Conservation (phyloP, 2,888 invertebrate genomes). For the Nomada fabriciana region DNA sequence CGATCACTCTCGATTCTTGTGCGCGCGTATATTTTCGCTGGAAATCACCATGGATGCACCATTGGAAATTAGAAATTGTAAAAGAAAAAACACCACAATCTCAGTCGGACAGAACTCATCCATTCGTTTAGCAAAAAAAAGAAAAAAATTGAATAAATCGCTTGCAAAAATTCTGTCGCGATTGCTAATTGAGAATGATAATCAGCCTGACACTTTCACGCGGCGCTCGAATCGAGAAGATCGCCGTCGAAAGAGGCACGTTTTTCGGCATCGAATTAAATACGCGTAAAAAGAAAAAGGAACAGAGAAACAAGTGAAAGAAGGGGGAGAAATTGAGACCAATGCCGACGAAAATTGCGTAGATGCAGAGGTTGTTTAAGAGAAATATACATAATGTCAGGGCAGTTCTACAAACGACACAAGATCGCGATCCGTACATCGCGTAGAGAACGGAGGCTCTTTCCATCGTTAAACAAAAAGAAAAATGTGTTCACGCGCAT, state of each 20-base stretch:
- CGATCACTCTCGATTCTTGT: conserved; percentile 41
- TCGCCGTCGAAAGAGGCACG: conserved; percentile 17
- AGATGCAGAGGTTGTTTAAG: conserved; percentile 18
- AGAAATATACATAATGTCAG: conserved; percentile 59
- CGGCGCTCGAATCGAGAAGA: conserved; percentile 18
- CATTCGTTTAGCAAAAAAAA: not conserved
- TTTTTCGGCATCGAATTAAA: conserved; percentile 47
- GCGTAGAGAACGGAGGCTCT: conserved; percentile 41
- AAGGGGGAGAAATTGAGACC: not conserved
- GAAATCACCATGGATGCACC: not conserved
- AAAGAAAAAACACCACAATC: not conserved
- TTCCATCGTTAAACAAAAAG: conserved; percentile 68
- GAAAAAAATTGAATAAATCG: not conserved
- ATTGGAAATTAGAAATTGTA: not conserved
- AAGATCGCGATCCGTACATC: conserved; percentile 44
- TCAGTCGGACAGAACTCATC: not conserved
- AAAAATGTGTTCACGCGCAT: conserved; percentile 79
- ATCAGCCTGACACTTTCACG: not conserved
- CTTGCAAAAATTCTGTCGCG: not conserved
- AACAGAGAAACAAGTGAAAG: not conserved
- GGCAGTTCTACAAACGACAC: conserved; percentile 70
- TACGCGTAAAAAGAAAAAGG: conserved; percentile 10
- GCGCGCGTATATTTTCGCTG: conserved; percentile 8
- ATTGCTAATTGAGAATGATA: not conserved
- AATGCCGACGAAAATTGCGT: conserved; percentile 41